Evolutionary conservation across 2,888 invertebrate genomes (phyloP).

Genomic region (Latrodectus elegans): DNA sequence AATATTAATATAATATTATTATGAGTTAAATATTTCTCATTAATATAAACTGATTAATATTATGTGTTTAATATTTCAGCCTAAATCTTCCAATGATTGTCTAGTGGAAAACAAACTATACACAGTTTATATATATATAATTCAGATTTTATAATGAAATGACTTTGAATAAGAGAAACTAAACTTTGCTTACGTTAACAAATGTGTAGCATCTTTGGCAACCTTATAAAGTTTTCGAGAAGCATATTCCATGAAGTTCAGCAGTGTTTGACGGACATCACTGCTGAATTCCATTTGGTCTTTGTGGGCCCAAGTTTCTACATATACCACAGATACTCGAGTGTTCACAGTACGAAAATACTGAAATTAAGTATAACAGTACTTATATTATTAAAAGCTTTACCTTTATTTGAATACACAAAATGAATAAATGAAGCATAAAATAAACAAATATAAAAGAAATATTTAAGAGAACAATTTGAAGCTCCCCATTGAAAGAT

Average conservation of each 20-base stretch:
- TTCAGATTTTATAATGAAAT: not conserved
- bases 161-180: not conserved
- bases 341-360: constrained; percentile 95
- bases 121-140: not conserved
- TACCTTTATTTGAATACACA: not conserved
- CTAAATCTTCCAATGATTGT: too few relatives aligned
- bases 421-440: too few relatives aligned
- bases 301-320: constrained; percentile 96
- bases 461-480: too few relatives aligned
- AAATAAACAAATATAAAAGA: too few relatives aligned
- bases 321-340: constrained; percentile 94
- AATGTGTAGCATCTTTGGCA: constrained; percentile 92
- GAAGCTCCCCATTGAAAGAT: too few relatives aligned
- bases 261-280: constrained; percentile 91
- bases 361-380: constrained; percentile 78
- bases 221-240: constrained; percentile 88
- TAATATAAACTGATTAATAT: too few relatives aligned
- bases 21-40: too few relatives aligned
- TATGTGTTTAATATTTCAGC: too few relatives aligned
- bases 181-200: constrained; percentile 86
- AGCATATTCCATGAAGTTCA: constrained; percentile 93
- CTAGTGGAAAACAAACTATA: too few relatives aligned
- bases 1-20: too few relatives aligned
- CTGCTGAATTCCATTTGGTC: constrained; percentile 87
- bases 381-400: not conserved